Percentiles rank a stretch among this genome's conserved stretches.
phyloP scores from a whole-genome alignment of 1,140 invertebrate genomes.

The Colletes latitarsis region DNA sequence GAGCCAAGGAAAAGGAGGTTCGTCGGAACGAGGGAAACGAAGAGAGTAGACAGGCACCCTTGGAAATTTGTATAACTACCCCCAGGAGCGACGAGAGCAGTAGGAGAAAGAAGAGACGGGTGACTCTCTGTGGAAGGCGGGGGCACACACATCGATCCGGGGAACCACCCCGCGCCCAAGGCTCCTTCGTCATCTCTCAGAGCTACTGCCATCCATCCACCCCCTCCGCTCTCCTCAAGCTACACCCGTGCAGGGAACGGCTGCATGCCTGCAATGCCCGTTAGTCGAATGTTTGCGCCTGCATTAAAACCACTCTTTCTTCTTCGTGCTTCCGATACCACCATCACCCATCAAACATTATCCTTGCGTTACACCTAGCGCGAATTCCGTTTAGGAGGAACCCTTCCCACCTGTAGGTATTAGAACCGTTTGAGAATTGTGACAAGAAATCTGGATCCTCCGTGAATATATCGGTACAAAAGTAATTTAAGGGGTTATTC shows the following conservation, averaged over 20 bases:
- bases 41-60: conserved; percentile 75
- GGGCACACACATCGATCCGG: conserved; percentile 78
- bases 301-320: conserved; percentile 64
- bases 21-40: conserved; percentile 61
- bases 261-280: conserved; percentile 62
- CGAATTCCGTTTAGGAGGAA: neutral
- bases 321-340: conserved; percentile 22
- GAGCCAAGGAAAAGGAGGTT: conserved; percentile 58
- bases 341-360: neutral
- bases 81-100: conserved; percentile 71
- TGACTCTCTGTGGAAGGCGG: conserved; percentile 60
- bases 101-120: conserved; percentile 49
- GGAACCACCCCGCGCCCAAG: conserved; percentile 66
- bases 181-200: conserved; percentile 75
- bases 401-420: too few species aligned
- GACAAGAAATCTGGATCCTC: neutral
- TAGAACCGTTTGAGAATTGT: neutral
- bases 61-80: conserved; percentile 81
- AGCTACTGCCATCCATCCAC: conserved; percentile 63
- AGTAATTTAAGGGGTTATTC: too few species aligned
- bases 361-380: neutral
- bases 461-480: neutral
- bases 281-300: conserved; percentile 67
- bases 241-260: conserved; percentile 42
- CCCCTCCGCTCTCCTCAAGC: conserved; percentile 30